These are phyloP conservation scores for Sebastes flavidus DNA, from an alignment of 2,797 vertebrate genomes.

Conservation along the genomic window DNA sequence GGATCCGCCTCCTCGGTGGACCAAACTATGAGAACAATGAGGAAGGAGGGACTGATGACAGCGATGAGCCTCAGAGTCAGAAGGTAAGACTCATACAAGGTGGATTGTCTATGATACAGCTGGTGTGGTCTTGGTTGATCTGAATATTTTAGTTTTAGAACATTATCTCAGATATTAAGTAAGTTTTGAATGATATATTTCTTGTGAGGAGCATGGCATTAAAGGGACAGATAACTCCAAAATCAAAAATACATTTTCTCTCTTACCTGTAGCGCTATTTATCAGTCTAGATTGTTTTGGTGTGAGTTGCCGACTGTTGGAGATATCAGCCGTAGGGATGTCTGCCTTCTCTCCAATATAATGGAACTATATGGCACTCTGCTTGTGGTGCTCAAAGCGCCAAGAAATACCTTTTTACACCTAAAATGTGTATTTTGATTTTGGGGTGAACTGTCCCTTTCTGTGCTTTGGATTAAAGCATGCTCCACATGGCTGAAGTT, in stretches of 20 bases:
- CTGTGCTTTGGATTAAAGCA: background rate
- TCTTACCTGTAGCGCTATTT: too few species aligned
- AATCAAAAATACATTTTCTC: too few species aligned
- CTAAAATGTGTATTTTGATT: background rate
- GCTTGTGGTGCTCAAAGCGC: too few species aligned
- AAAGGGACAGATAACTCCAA: too few species aligned
- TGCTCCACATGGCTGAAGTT: background rate
- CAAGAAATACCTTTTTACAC: too few species aligned
- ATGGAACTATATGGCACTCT: too few species aligned
- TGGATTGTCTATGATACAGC: background rate
- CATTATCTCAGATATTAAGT: background rate
- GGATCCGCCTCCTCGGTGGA: slow-evolving; percentile 91
- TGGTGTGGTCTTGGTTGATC: background rate
- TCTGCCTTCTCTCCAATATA: too few species aligned
- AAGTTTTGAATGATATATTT: background rate
- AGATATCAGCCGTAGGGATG: too few species aligned
- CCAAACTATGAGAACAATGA: slow-evolving; percentile 90
- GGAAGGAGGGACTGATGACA: slow-evolving; percentile 83
- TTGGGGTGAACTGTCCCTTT: background rate
- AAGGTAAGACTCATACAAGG: slow-evolving; percentile 80
- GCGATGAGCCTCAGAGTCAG: slow-evolving; percentile 89
- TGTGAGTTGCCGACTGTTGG: too few species aligned
- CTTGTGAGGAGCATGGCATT: background rate
- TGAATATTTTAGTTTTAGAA: background rate
- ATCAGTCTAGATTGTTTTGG: too few species aligned